Percentiles rank a stretch among this genome's conserved stretches.
phyloP scores from a whole-genome alignment of 2,888 invertebrate genomes.

The Shargacucullia verbasci region DNA sequence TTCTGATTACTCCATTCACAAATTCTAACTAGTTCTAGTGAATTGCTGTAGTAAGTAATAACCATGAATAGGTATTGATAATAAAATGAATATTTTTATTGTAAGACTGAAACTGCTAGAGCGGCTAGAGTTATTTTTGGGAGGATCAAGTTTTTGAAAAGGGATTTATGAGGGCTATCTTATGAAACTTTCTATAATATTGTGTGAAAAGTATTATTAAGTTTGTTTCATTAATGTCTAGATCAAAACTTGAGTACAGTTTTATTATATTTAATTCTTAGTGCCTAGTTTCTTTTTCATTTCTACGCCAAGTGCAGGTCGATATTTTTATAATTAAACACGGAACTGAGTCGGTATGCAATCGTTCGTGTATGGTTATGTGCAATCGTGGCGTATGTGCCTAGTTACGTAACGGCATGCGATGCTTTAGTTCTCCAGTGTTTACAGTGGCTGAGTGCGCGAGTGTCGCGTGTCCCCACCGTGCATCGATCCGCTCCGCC shows the following conservation, averaged over 20 bases:
- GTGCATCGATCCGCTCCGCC: slow-evolving; percentile 88
- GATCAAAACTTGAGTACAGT: too few species aligned
- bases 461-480: slow-evolving; percentile 87
- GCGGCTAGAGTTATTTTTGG: too few species aligned
- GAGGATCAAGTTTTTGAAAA: too few species aligned
- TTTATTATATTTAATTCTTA: slow-evolving; percentile 6
- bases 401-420: slow-evolving; percentile 79
- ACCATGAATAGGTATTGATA: too few species aligned
- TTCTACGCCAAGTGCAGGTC: slow-evolving; percentile 27
- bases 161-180: too few species aligned
- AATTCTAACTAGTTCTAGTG: slow-evolving; percentile 18
- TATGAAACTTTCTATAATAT: too few species aligned
- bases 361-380: slow-evolving; percentile 53
- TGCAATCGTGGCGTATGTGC: slow-evolving; percentile 60
- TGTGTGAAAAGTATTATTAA: too few species aligned
- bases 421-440: slow-evolving; percentile 76
- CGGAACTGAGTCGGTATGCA: slow-evolving; percentile 53
- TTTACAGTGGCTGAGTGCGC: slow-evolving; percentile 81
- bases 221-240: too few species aligned
- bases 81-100: too few species aligned
- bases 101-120: too few species aligned
- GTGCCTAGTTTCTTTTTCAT: slow-evolving; percentile 6
- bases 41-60: too few species aligned
- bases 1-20: slow-evolving; percentile 14
- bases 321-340: slow-evolving; percentile 54